These are phyloP conservation scores for Blastomussa wellsi DNA, from an alignment of 92 coral and sea anemone species.

Conservation along the genomic window DNA sequence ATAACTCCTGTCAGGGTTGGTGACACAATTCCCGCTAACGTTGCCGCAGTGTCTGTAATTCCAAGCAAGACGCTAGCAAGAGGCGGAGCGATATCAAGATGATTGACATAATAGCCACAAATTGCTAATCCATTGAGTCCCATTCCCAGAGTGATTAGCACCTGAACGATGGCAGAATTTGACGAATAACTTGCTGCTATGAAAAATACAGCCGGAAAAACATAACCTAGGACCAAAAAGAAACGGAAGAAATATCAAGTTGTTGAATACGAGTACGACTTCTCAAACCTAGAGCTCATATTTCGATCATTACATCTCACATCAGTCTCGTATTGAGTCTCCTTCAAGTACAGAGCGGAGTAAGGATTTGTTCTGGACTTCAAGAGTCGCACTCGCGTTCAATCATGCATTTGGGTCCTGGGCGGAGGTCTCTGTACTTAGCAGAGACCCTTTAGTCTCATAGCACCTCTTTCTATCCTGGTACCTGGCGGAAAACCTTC, in stretches of 20 bases:
- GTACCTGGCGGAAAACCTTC: no score
- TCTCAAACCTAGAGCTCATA: no score
- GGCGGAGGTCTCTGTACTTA: no score
- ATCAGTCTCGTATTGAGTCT: no score
- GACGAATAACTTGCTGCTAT: not conserved
- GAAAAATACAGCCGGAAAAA: conserved; percentile 31
- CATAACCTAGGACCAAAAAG: not conserved
- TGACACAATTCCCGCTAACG: conserved; percentile 39
- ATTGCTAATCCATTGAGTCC: conserved; percentile 15
- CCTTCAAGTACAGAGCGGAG: no score
- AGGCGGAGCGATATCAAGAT: conserved; percentile 48
- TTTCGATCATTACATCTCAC: no score
- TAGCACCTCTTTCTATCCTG: no score
- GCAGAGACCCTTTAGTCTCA: no score
- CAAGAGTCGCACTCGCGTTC: no score
- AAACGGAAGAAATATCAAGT: not conserved
- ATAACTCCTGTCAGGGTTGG: conserved; percentile 31
- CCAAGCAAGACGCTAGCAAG: conserved; percentile 45
- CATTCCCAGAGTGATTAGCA: conserved; percentile 17
- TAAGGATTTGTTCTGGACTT: no score
- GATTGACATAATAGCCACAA: conserved; percentile 37
- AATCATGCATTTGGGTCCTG: no score
- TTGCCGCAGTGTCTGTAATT: conserved; percentile 35
- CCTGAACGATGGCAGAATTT: not conserved
- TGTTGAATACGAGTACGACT: no score